A percentile compares a stretch with the other conserved stretches of the same genome.
Conservation (phyloP, 2,113 vertebrate genomes). For the Gopherus flavomarginatus region DNA sequence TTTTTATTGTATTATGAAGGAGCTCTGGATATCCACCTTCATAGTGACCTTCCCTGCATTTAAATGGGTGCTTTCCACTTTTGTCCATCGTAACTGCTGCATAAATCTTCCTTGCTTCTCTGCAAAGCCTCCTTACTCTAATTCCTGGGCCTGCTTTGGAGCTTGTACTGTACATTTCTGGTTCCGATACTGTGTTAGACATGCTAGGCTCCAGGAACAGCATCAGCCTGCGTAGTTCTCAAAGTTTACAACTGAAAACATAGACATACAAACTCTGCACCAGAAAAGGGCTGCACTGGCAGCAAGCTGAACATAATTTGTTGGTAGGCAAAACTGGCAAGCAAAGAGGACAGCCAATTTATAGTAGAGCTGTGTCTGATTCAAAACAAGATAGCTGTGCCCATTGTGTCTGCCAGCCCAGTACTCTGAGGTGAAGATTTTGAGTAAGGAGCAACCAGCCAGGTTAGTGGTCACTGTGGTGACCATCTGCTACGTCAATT, state of each 20-base stretch:
- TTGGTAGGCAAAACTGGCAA: background rate
- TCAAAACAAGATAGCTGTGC: conserved; percentile 5
- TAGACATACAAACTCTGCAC: background rate
- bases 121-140: background rate
- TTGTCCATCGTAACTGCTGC: background rate
- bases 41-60: background rate
- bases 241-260: background rate
- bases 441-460: conserved; percentile 47
- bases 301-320: background rate
- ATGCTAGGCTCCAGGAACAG: background rate
- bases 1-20: background rate
- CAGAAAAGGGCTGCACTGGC: background rate
- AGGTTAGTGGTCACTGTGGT: conserved; percentile 48
- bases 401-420: background rate
- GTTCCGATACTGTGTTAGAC: background rate
- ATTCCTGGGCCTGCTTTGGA: background rate
- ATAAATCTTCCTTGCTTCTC: background rate
- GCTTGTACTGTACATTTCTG: background rate
- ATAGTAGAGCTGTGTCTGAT: background rate
- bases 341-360: background rate
- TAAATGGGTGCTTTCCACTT: background rate
- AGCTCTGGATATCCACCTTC: background rate
- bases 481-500: conserved; percentile 66
- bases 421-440: conserved; percentile 53
- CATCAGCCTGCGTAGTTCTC: background rate